These are phyloP conservation scores for Ictalurus furcatus DNA, from an alignment of 2,113 vertebrate species.

Conservation along the genomic window DNA sequence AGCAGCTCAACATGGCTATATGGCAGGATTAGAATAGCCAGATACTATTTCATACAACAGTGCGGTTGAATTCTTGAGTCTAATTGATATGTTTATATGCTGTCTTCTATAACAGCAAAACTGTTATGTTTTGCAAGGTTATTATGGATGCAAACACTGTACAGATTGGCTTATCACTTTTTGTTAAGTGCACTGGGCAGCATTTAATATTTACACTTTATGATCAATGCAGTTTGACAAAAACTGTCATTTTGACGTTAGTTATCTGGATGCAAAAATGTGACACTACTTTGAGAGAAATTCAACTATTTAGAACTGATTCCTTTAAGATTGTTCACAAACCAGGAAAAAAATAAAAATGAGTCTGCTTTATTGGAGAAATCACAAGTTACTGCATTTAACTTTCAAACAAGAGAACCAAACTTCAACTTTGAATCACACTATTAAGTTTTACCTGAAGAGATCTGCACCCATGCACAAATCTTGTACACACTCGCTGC, in stretches of 20 bases:
- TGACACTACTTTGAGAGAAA: background rate
- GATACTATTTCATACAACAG: background rate
- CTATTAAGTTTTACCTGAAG: constrained; percentile 77
- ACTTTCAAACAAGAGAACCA: background rate
- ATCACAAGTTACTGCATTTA: background rate
- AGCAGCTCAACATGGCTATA: background rate
- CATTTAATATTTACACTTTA: background rate
- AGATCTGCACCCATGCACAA: constrained; percentile 95
- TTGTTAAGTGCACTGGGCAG: background rate
- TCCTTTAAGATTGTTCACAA: background rate
- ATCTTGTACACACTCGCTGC: constrained; percentile 90
- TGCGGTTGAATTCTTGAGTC: background rate
- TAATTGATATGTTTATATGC: background rate
- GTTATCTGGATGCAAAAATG: background rate
- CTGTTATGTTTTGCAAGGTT: background rate
- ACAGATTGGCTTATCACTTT: background rate
- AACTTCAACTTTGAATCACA: background rate
- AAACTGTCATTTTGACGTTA: background rate
- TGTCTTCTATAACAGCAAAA: background rate
- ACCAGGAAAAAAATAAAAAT: background rate
- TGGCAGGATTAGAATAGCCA: background rate
- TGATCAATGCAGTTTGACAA: background rate
- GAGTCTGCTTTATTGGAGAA: background rate
- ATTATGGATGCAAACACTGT: background rate
- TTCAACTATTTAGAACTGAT: background rate